These are phyloP conservation scores for Nibea coibor DNA, from an alignment of 2,113 vertebrate genomes.

Conservation along the genomic window DNA sequence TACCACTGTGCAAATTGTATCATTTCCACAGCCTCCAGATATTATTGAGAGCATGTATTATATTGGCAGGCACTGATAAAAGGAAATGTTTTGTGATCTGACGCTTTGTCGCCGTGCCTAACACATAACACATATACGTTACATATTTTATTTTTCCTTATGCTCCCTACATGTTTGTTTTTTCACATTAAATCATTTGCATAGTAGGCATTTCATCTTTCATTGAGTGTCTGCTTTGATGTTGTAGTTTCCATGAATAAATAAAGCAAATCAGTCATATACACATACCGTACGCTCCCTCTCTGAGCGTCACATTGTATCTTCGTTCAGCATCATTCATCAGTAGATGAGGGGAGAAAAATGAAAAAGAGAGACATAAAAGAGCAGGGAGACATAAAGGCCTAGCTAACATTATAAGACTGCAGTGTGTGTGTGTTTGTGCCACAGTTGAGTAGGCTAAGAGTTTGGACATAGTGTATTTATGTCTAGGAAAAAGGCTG, in stretches of 20 bases:
- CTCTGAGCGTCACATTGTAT: not conserved
- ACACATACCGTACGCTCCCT: not conserved
- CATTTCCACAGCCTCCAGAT: slow-evolving; percentile 5
- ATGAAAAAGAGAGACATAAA: not conserved
- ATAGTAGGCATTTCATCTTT: slow-evolving; percentile 53
- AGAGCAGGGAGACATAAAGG: slow-evolving; percentile 1
- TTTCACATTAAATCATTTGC: slow-evolving; percentile 60
- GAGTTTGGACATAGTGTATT: slow-evolving; percentile 47
- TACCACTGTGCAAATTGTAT: slow-evolving; percentile 1
- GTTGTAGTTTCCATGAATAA: slow-evolving; percentile 53
- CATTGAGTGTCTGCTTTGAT: slow-evolving; percentile 50
- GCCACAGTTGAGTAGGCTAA: slow-evolving; percentile 9
- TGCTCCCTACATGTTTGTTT: slow-evolving; percentile 39
- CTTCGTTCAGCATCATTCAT: slow-evolving; percentile 21
- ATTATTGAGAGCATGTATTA: not conserved
- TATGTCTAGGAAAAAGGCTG: slow-evolving; percentile 37
- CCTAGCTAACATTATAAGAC: not conserved
- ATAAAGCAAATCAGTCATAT: slow-evolving; percentile 27
- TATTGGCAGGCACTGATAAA: slow-evolving; percentile 1
- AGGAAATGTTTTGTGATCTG: not conserved
- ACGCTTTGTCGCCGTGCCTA: slow-evolving; percentile 9
- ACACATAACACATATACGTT: slow-evolving; percentile 32
- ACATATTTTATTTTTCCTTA: slow-evolving; percentile 4
- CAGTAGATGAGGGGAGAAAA: slow-evolving; percentile 13
- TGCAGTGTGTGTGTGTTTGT: not conserved